phyloP scores from a whole-genome alignment of 1,140 invertebrate species.

The Teleopsis dalmanni region DNA sequence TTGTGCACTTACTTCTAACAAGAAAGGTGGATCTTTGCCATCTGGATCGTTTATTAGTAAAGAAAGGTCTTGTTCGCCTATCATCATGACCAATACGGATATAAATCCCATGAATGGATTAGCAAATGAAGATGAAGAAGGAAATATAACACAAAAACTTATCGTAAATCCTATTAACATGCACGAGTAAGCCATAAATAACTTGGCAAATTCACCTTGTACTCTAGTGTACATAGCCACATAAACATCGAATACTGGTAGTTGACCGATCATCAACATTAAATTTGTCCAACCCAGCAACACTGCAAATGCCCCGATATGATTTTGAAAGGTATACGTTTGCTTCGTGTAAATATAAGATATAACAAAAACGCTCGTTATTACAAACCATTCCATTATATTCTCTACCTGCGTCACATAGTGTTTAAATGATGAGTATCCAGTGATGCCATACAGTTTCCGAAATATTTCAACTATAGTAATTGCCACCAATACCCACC shows the following conservation, averaged over 20 bases:
- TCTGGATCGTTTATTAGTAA: slow-evolving; percentile 58
- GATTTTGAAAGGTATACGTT: slow-evolving; percentile 75
- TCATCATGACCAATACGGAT: slow-evolving; percentile 84
- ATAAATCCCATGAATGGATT: slow-evolving; percentile 72
- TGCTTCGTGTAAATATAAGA: slow-evolving; percentile 68
- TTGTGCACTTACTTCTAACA: slow-evolving; percentile 63
- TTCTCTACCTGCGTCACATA: slow-evolving; percentile 77
- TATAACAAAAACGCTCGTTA: slow-evolving; percentile 70
- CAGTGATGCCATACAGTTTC: slow-evolving; percentile 67
- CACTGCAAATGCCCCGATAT: slow-evolving; percentile 64
- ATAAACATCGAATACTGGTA: slow-evolving; percentile 77
- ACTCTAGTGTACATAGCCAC: slow-evolving; percentile 82
- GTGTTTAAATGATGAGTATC: slow-evolving; percentile 64
- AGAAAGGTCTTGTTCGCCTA: slow-evolving; percentile 70
- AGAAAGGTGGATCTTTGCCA: slow-evolving; percentile 52
- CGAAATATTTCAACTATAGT: slow-evolving; percentile 67
- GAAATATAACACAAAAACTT: slow-evolving; percentile 79
- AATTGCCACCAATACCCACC: slow-evolving; percentile 66
- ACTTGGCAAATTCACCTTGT: slow-evolving; percentile 75
- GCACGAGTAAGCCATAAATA: slow-evolving; percentile 74
- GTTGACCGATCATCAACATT: slow-evolving; percentile 79
- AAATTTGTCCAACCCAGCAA: slow-evolving; percentile 78
- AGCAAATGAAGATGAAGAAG: slow-evolving; percentile 67
- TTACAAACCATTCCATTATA: slow-evolving; percentile 77
- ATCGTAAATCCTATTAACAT: slow-evolving; percentile 77